A percentile compares a stretch with the other conserved stretches of the same genome.
Conservation (phyloP, 2,113 vertebrate genomes). For the Calyptommatus sinebrachiatus region DNA sequence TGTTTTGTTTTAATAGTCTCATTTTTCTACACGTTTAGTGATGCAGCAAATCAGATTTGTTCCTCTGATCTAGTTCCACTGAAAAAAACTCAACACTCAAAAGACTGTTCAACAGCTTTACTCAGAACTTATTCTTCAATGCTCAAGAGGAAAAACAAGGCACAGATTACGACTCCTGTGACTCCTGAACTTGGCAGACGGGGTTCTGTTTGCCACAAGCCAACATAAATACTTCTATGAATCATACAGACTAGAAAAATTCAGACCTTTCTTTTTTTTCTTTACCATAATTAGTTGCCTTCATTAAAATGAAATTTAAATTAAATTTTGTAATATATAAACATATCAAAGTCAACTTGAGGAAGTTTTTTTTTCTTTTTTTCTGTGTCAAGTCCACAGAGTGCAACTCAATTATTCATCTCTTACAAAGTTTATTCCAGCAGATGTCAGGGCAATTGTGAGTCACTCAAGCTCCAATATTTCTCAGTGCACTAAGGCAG, state of each 20-base stretch:
- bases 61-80: slow-evolving; percentile 36
- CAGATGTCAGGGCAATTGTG: slow-evolving; percentile 42
- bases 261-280: slow-evolving; percentile 58
- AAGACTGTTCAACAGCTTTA: slow-evolving; percentile 71
- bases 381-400: slow-evolving; percentile 75
- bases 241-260: slow-evolving; percentile 62
- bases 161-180: slow-evolving; percentile 74
- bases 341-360: slow-evolving; percentile 77
- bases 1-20: slow-evolving; percentile 17
- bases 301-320: slow-evolving; percentile 78
- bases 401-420: slow-evolving; percentile 71
- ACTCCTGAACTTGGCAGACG: slow-evolving; percentile 67
- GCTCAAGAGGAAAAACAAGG: slow-evolving; percentile 72
- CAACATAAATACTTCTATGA: slow-evolving; percentile 61
- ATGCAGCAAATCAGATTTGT: slow-evolving; percentile 15
- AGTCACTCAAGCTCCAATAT: slow-evolving; percentile 33
- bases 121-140: slow-evolving; percentile 68
- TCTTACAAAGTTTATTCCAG: slow-evolving; percentile 64
- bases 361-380: slow-evolving; percentile 62
- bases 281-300: slow-evolving; percentile 68
- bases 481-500: slow-evolving; percentile 41
- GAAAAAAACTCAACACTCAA: slow-evolving; percentile 69
- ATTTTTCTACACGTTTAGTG: slow-evolving; percentile 35
- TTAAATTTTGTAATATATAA: slow-evolving; percentile 76
- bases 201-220: slow-evolving; percentile 53